Conservation (phyloP, 2,888 invertebrate species). For the Hypomecis punctinalis region DNA sequence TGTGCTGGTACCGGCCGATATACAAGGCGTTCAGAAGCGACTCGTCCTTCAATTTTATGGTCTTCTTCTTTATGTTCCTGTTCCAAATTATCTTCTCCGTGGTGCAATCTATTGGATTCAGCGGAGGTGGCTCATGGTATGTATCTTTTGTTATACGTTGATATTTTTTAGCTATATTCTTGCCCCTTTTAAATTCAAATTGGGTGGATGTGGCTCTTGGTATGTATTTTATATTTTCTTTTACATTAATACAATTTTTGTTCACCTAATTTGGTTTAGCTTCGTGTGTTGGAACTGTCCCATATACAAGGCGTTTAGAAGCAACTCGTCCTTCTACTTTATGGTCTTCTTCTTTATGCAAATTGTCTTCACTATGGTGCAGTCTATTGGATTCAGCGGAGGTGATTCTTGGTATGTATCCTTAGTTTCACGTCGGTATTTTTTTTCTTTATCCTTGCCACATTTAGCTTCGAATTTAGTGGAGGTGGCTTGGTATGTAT, state of each 20-base stretch:
- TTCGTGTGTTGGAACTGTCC: conserved; percentile 95
- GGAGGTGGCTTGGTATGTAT: too few species aligned
- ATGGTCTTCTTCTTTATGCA: conserved; percentile 99
- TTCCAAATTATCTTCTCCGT: conserved; percentile 96
- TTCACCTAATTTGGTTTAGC: too few species aligned
- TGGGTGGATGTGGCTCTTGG: too few species aligned
- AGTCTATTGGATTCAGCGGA: conserved; percentile 93
- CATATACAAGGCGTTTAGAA: conserved; percentile 99
- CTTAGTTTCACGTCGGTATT: too few species aligned
- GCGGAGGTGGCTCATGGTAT: conserved; percentile 94
- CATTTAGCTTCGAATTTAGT: too few species aligned
- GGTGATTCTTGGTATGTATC: conserved; percentile 94
- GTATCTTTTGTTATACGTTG: conserved; percentile 61
- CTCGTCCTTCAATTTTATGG: conserved; percentile 99
- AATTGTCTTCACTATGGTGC: conserved; percentile 94
- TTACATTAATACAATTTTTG: too few species aligned
- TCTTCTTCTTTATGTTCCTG: conserved; percentile 99
- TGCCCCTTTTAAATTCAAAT: too few species aligned
- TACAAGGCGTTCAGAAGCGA: conserved; percentile 99
- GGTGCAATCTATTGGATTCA: conserved; percentile 95
- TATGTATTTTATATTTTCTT: too few species aligned
- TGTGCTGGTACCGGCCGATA: conserved; percentile 97
- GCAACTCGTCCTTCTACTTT: conserved; percentile 99
- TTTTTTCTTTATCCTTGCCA: too few species aligned
- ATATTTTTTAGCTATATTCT: too few species aligned